These are phyloP conservation scores for Tauraco erythrolophus DNA, from an alignment of 2,113 vertebrate genomes.

Conservation along the genomic window DNA sequence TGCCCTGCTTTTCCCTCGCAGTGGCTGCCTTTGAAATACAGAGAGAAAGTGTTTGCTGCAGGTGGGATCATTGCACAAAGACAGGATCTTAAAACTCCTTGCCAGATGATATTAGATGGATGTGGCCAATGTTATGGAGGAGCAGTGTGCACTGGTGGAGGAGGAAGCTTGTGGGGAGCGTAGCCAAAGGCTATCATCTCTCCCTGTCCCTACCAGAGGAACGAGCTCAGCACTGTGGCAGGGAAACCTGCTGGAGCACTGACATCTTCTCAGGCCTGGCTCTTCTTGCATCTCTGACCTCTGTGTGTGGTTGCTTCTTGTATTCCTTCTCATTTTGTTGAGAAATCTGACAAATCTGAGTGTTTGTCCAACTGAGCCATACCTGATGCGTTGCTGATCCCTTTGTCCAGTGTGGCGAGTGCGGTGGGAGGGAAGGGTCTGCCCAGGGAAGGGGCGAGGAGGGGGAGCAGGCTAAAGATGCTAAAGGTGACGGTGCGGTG, in stretches of 20 bases:
- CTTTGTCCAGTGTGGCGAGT: accelerated
- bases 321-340: background rate
- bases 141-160: background rate
- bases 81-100: background rate
- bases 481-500: background rate
- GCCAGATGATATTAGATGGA: background rate
- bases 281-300: background rate
- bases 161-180: background rate
- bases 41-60: background rate
- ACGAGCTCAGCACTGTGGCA: background rate
- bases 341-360: background rate
- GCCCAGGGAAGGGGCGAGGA: background rate
- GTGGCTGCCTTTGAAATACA: background rate
- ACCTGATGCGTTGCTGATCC: background rate
- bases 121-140: background rate
- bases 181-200: background rate
- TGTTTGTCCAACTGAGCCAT: background rate
- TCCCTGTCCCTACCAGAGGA: background rate
- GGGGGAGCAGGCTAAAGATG: background rate
- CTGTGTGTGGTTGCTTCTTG: no score
- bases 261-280: background rate
- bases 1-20: background rate
- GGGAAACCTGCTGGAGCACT: background rate
- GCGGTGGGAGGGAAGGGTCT: background rate
- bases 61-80: background rate